A percentile compares a stretch with the other conserved stretches of the same genome.
phyloP scores from a whole-genome alignment of 1,140 invertebrate species.

The Philopotamus ludificatus region DNA sequence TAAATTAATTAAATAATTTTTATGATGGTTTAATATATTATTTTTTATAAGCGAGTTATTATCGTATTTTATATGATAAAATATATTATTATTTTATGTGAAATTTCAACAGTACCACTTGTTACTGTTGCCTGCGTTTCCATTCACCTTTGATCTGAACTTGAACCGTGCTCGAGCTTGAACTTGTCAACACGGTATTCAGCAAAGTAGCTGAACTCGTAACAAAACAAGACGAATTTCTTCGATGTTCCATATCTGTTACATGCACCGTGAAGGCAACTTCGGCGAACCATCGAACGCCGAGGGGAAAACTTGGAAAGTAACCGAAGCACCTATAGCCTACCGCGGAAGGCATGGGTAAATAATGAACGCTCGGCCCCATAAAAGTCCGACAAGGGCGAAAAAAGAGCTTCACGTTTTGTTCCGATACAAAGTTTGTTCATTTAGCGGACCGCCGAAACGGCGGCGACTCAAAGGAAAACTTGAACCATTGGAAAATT shows the following conservation, averaged over 20 bases:
- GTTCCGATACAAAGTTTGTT: conserved; percentile 17
- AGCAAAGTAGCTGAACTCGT: conserved; percentile 1
- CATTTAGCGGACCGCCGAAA: conserved; percentile 9
- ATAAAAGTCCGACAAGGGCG: conserved; percentile 24
- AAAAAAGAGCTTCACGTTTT: conserved; percentile 21
- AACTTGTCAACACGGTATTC: no score
- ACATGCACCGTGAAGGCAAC: neutral
- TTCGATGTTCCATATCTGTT: conserved; percentile 1
- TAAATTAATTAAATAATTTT: no score
- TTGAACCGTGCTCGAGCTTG: no score
- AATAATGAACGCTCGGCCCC: conserved; percentile 31
- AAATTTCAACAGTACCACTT: no score
- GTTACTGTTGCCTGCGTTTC: no score
- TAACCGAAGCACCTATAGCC: no score
- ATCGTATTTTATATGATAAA: no score
- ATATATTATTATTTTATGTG: no score
- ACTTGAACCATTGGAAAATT: neutral
- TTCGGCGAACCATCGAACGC: conserved; percentile 31
- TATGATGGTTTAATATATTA: no score
- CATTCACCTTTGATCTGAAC: no score
- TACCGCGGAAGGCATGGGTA: no score
- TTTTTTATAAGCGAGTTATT: no score
- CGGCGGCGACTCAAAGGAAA: neutral
- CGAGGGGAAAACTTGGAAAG: conserved; percentile 25
- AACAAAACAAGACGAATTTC: conserved; percentile 8